Evolutionary conservation across 2,113 vertebrate species (phyloP), one percentile per base, ranked within the genome.

Genomic region (Calidris pugnax): DNA sequence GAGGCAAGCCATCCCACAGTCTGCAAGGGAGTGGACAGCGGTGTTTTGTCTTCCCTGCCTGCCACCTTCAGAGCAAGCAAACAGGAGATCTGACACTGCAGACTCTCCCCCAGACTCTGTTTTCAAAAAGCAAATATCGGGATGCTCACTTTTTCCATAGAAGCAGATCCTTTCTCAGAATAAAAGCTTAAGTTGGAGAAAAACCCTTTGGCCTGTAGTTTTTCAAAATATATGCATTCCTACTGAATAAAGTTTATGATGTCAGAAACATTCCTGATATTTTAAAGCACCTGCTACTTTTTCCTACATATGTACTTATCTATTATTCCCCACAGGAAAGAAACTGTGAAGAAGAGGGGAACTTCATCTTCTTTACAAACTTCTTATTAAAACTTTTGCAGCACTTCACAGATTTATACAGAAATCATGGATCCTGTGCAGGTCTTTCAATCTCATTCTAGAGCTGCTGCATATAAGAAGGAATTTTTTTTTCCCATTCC

Each of bases 21-120:
- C 51, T 56, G 48, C 30, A 72, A 50, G 26, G 66, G 32, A 26
- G 6, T 26, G 27, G 28, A 55, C 11, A 1, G 1, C 2, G 1
- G 5, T 19, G 24, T 33, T 33, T 75, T 53, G 27, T 55, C 89
- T 76, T 43, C 32, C 53, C 45, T 50, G 27, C 45, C 41, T 27
- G 21, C 55, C 1, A 1, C 0, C 0, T 50, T 60, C 32, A 18
- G 60, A 69, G 24, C 41, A 64, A 63, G 63, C 1, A 3, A 71
- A 76, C 16, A 43, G 26, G 64, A 82, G n/a, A 59, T 37, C 50
- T 32, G 47, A 48, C 16, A 53, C 39, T 17, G 19, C 43, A 48
- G 56, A 64, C 28, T 53, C 37, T 69, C 56, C 53, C 56, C 41
- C 2, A 0, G 62, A 66, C n/a, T 20, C 67, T 43, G 27, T 66